phyloP scores from a whole-genome alignment of 2,113 vertebrate genomes.

The Lycaon pictus region DNA sequence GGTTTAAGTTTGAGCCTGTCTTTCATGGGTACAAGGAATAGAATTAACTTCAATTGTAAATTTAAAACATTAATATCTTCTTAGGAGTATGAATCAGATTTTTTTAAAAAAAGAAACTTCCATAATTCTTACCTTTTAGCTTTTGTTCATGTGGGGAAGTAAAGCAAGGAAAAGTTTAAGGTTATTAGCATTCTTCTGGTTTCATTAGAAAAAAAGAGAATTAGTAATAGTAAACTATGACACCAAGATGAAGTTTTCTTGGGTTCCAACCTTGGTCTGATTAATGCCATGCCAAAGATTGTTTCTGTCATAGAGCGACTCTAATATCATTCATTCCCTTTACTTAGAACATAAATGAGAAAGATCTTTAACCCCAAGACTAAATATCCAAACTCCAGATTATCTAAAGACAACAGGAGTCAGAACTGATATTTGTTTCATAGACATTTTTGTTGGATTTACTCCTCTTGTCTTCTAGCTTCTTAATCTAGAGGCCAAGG shows the following conservation, averaged over 20 bases:
- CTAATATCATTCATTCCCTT: not conserved
- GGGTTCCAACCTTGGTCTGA: not conserved
- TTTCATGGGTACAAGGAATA: not conserved
- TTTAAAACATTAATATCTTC: conserved; percentile 14
- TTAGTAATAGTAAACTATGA: not conserved
- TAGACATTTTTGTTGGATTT: not conserved
- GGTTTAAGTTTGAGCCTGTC: not conserved
- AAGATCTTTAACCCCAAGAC: not conserved
- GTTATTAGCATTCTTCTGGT: not conserved
- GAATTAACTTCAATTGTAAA: not conserved
- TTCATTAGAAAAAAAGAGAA: not conserved
- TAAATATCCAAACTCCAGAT: not conserved
- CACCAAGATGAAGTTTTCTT: not conserved
- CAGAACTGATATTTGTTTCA: not conserved
- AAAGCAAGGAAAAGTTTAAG: not conserved
- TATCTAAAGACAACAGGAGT: not conserved
- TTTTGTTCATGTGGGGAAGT: not conserved
- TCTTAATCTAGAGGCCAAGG: not conserved
- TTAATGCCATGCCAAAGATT: not conserved
- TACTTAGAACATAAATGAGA: not conserved
- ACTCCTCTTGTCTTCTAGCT: not conserved
- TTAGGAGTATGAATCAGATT: not conserved
- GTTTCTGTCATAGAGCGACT: not conserved
- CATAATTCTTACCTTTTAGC: not conserved
- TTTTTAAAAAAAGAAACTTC: not conserved